A percentile compares a stretch with the other conserved stretches of the same genome.
phyloP scores from a whole-genome alignment of 2,888 invertebrate genomes.

The Macaria liturata region DNA sequence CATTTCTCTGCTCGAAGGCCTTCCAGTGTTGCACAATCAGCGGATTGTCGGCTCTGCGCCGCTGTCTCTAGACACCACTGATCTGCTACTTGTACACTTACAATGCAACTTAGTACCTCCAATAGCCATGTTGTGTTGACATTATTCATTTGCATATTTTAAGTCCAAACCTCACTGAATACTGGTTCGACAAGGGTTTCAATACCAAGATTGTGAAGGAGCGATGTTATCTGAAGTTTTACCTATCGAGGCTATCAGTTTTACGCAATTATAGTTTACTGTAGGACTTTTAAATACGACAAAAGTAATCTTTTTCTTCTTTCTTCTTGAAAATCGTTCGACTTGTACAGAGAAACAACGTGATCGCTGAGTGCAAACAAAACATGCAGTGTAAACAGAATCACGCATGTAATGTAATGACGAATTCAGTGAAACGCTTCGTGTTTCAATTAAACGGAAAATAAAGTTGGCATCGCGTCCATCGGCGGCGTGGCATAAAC shows the following conservation, averaged over 20 bases:
- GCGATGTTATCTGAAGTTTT: too few species aligned
- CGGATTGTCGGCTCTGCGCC: slow-evolving; percentile 35
- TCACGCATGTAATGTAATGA: slow-evolving; percentile 57
- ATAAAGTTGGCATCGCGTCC: slow-evolving; percentile 66
- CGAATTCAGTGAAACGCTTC: slow-evolving; percentile 65
- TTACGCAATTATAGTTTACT: too few species aligned
- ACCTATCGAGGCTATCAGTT: too few species aligned
- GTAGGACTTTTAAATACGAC: too few species aligned
- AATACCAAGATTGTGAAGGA: too few species aligned
- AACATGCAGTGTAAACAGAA: slow-evolving; percentile 57
- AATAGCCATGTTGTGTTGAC: slow-evolving; percentile 15
- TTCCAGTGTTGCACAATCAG: slow-evolving; percentile 71
- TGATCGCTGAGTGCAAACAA: slow-evolving; percentile 50
- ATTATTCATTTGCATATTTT: slow-evolving; percentile 6
- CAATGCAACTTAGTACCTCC: slow-evolving; percentile 30
- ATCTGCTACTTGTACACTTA: slow-evolving; percentile 38
- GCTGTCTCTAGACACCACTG: slow-evolving; percentile 43
- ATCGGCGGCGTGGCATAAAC: slow-evolving; percentile 60
- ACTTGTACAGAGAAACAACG: slow-evolving; percentile 14
- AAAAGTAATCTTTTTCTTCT: too few species aligned
- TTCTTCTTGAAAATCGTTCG: too few species aligned
- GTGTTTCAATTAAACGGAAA: slow-evolving; percentile 71
- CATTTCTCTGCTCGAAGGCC: slow-evolving; percentile 76
- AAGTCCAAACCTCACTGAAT: neutral
- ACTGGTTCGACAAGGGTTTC: too few species aligned